Conservation (phyloP, 2,113 vertebrate genomes). For the Orycteropus afer region DNA sequence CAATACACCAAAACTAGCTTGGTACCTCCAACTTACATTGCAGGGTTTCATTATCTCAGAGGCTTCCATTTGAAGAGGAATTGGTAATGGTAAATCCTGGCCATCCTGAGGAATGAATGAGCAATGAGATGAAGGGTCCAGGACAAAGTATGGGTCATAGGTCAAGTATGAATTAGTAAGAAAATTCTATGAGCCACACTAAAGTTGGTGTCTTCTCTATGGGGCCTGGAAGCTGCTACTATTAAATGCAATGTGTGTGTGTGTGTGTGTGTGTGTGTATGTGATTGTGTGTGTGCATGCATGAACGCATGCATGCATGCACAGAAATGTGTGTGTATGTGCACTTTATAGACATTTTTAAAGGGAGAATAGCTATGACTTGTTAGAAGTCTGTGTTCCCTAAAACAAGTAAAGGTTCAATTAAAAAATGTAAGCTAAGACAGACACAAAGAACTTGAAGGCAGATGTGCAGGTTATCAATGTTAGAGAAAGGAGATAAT, state of each 20-base stretch:
- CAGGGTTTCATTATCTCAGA: conserved; percentile 86
- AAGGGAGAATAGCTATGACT: too few species aligned
- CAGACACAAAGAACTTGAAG: background rate
- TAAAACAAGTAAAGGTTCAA: background rate
- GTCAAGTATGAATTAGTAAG: too few species aligned
- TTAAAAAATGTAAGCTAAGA: background rate
- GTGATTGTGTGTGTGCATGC: too few species aligned
- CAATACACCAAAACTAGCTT: background rate
- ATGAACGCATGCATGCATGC: too few species aligned
- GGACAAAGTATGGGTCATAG: background rate
- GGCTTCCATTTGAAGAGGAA: conserved; percentile 86
- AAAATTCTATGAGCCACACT: too few species aligned
- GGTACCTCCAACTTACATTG: conserved; percentile 84
- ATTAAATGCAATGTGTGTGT: background rate
- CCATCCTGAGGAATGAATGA: conserved; percentile 85
- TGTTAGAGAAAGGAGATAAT: background rate
- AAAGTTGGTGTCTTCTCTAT: too few species aligned
- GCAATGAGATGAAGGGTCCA: background rate
- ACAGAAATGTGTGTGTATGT: too few species aligned
- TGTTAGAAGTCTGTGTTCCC: too few species aligned
- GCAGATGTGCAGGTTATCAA: background rate
- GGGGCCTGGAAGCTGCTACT: too few species aligned
- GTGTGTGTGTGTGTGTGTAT: background rate
- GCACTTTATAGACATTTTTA: too few species aligned
- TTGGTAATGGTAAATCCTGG: conserved; percentile 87